Evolutionary conservation across 2,113 vertebrate genomes (phyloP), one percentile per base, ranked within the genome.

Genomic region (Cephalopterus ornatus): DNA sequence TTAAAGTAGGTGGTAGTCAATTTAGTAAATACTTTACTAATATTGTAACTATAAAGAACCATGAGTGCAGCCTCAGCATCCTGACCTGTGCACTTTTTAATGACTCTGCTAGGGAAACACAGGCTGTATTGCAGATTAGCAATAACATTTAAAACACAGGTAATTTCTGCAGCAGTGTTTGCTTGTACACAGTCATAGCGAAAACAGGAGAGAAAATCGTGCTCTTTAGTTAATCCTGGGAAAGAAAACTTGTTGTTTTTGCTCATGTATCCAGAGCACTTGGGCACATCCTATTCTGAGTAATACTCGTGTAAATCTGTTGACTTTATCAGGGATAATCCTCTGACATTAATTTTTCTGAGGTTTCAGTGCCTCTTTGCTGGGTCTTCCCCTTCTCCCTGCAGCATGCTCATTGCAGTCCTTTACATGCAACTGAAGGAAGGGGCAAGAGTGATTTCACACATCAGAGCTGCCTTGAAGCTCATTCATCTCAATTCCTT

Each of bases 11-110:
- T 93, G 83, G 89, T 97, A 97, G 94, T 95, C 88, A 91, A 92
- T 93, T 97, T 92, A 82, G 96, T 97, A 97, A 97, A 96, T 97
- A 96, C 75, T 95, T 93, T 94, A 93, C 96, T 96, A 90, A 92
- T 92, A 95, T 62, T 93, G 84, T 95, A 93, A 88, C 95, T 85
- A 11, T 93, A 85, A 68, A 83, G 35, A 37, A 41, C 39, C 65
- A 83, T 56, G 68, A 72, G 26, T 83, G n/a, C 85, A 65, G 46
- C 59, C 91, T 97, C 90, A 86, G 93, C 95, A 96, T 95, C 83
- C 68, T 74, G 88, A 91, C 95, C 90, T 0, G 0, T 39, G 46
- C 41, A 4, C 3, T 11, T 93, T 91, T 89, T 85, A 88, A 42
- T 26, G 71, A 41, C 66, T 65, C 55, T n/a, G 63, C 68, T 42